A percentile compares a stretch with the other conserved stretches of the same genome.
Evolutionary conservation across 2,888 invertebrate species (phyloP).

Genomic region (Tiphia femorata): DNA sequence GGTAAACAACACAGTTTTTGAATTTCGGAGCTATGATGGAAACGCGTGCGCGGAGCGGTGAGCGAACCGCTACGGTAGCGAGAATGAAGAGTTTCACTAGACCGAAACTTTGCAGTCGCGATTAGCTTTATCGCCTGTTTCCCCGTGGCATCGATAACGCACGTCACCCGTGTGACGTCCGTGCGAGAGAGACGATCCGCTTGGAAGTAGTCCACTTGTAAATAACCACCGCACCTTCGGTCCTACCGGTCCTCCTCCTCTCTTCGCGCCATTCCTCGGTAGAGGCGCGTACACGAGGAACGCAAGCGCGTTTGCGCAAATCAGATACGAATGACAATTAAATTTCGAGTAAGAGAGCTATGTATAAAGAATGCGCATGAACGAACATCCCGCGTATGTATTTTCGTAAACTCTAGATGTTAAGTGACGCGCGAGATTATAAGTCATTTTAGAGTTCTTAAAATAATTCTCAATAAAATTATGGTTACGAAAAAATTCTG

Average conservation of each 20-base stretch:
- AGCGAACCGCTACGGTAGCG: no score
- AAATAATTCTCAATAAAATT: conserved; percentile 51
- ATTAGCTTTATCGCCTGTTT: no score
- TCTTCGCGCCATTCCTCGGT: conserved; percentile 4
- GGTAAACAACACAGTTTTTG: no score
- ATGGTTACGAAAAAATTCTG: background rate
- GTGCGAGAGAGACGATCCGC: background rate
- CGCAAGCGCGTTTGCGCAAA: no score
- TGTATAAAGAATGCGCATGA: background rate
- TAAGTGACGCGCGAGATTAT: conserved; percentile 37
- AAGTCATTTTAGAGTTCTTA: conserved; percentile 42
- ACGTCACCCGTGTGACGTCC: no score
- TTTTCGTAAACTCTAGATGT: conserved; percentile 28
- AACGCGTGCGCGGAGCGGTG: no score
- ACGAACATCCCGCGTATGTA: conserved; percentile 5
- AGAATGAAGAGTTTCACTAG: no score
- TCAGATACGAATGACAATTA: no score
- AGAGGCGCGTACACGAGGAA: no score
- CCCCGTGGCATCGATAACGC: no score
- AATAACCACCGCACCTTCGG: conserved; percentile 40
- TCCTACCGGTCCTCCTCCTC: conserved; percentile 21
- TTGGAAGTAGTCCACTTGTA: conserved; percentile 35
- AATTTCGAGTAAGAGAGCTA: background rate
- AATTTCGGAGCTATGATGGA: no score
- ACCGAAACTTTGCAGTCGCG: no score